Base-by-base conservation (phyloP, 2,888 invertebrate species). In the Tiliacea aurago region DNA sequence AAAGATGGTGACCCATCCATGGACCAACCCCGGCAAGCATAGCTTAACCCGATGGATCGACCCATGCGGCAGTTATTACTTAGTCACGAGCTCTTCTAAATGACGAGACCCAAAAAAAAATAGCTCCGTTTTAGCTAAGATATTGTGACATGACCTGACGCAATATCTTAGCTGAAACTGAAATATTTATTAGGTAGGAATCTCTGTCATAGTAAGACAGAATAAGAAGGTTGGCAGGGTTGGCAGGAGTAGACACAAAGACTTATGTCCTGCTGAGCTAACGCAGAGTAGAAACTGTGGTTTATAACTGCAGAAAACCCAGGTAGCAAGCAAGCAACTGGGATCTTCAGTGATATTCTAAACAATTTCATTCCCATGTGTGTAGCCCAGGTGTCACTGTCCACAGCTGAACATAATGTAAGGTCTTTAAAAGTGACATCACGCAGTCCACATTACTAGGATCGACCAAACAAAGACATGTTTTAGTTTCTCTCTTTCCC, bases 141-240 rank as follows among this genome's bases (percentile, higher is more conserved):
- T 28, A 28, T 28, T 28, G 28, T 3, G 28, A 20, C 13, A 41
- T 62, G 13, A n/a, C 15, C 23, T 77, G 47, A 73, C 18, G 65
- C 67, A 63, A 70, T 47, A 55, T 49, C 6, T 28, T 33, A 41
- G 18, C 33, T 56, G 33, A 33, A 53, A 28, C 11, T 43, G 20
- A 55, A 70, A 72, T 56, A 15, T 10, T 23, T 64, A n/a, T n/a
- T 49, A 2, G 4, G 10, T 75, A 37, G 6, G 20, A 23, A 47
- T 23, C 55, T 13, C 13, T 6, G 13, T 53, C 13, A 11, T 6
- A 23, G 3, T 53, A 6, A 23, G 13, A 53, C 6, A 23, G 23
- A 15, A 53, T n/a, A 51, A 51, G 11, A 51, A 11, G n/a, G n/a
- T 11, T n/a, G 11, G n/a, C 51, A n/a, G 51, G n/a, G n/a, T 11